Base-by-base conservation (phyloP, 2,797 vertebrate species). In the Triplophysa yarkandensis region DNA sequence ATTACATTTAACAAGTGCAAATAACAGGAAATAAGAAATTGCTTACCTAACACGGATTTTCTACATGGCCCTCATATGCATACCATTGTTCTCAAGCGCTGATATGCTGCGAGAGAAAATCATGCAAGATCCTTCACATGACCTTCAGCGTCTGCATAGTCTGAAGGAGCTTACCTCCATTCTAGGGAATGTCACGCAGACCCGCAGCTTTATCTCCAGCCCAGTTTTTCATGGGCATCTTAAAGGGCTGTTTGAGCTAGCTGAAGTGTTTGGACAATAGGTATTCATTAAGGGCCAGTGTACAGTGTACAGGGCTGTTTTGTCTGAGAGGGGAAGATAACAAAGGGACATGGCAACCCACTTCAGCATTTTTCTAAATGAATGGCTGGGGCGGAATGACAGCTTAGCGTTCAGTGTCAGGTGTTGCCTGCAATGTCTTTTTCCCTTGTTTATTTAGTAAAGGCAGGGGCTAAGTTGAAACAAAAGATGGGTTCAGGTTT, bases 221-320 rank as follows among this genome's bases (percentile, higher is more conserved):
- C 21, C 68, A 72, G 67, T 68, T 72, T 81, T 83, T 81, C 77
- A 81, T 78, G 69, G 78, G 65, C 77, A 76, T 79, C 77, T 81
- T 79, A 76, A 76, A 77, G 65, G 44, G 55, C 62, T 77, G 66
- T 76, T 82, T 78, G 75, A 46, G 21, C 62, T 63, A 55, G 64
- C 55, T 80, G 65, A 48, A 66, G 71, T 77, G 30, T 72, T 79
- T 81, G 78, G 77, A 84, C 74, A 82, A 80, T 78, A 80, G 73
- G 73, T 81, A 77, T 82, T 82, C 76, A 84, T 82, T 82, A 81
- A 77, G 70, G 52, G 23, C 61, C 34, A 78, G 67, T 77, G 74
- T 82, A 75, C 72, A 77, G 77, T 82, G 74, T 76, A 72, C 76
- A 54, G 69, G 64, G 72, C 72, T 83, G 80, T 84, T 84, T 78